phyloP scores from a whole-genome alignment of 2,797 vertebrate species.

The Cyprinodon diabolis region DNA sequence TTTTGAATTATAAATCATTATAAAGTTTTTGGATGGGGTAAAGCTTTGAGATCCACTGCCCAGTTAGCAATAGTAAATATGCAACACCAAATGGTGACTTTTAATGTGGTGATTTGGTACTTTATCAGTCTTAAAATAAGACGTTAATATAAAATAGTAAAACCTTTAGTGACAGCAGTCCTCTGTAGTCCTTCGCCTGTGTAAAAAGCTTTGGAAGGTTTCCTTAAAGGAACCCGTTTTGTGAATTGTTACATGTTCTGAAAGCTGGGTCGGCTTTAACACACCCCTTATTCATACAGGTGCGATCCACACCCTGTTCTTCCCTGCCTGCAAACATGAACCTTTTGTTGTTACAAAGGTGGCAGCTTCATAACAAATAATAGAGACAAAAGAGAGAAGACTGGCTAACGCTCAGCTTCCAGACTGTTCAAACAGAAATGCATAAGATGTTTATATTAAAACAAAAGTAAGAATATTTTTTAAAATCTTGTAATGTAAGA shows the following conservation, averaged over 20 bases:
- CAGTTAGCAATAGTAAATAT: too few relatives aligned
- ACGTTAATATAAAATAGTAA: not conserved
- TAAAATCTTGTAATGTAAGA: not conserved
- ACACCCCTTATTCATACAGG: conserved; percentile 45
- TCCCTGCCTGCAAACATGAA: conserved; percentile 6
- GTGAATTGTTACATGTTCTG: not conserved
- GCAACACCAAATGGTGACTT: too few relatives aligned
- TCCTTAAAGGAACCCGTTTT: conserved; percentile 13
- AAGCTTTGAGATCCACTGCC: too few relatives aligned
- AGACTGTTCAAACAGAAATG: not conserved
- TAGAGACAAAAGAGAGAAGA: not conserved
- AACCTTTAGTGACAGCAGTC: not conserved
- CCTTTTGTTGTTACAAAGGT: not conserved
- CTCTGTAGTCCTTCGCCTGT: too few relatives aligned
- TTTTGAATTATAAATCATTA: too few relatives aligned
- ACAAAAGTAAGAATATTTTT: not conserved
- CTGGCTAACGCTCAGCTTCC: not conserved
- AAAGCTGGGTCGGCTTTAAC: conserved; percentile 35
- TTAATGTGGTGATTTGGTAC: too few relatives aligned
- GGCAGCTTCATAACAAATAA: not conserved
- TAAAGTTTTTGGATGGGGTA: too few relatives aligned
- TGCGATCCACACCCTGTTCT: conserved; percentile 25
- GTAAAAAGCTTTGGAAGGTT: not conserved
- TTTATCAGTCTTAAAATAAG: not conserved
- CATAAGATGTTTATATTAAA: not conserved